Conservation (phyloP, 2,797 vertebrate genomes). For the Clarias laeviceps region DNA sequence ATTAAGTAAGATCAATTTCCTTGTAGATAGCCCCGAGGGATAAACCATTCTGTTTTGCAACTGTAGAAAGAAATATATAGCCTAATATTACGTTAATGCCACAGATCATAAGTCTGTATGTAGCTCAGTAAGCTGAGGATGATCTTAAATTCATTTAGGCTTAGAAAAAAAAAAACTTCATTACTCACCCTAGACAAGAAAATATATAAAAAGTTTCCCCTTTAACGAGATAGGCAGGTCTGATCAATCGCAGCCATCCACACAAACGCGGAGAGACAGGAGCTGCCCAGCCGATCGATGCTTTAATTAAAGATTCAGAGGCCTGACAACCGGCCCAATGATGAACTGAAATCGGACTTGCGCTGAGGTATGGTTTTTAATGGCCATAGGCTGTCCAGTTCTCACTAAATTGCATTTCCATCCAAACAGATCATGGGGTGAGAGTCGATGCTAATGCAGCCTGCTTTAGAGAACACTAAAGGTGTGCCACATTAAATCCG, state of each 20-base stretch:
- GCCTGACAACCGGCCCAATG: constrained; percentile 60
- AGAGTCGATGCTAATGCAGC: constrained; percentile 50
- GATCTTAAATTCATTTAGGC: not conserved
- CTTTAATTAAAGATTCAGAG: constrained; percentile 68
- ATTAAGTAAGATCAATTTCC: constrained; percentile 2
- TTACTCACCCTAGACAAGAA: constrained; percentile 21
- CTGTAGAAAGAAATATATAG: not conserved
- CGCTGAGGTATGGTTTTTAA: constrained; percentile 59
- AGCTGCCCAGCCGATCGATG: constrained; percentile 62
- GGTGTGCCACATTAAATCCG: constrained; percentile 41
- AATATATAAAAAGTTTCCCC: constrained; percentile 56
- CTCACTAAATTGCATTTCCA: constrained; percentile 54
- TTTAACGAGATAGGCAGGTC: constrained; percentile 48
- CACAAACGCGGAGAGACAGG: constrained; percentile 61
- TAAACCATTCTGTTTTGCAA: not conserved
- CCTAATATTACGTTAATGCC: not conserved
- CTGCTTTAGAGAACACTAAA: constrained; percentile 28
- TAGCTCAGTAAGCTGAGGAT: not conserved
- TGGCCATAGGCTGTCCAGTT: constrained; percentile 52
- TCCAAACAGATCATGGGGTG: constrained; percentile 41
- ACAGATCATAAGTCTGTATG: not conserved
- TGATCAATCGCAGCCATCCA: constrained; percentile 59
- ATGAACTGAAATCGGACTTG: constrained; percentile 64
- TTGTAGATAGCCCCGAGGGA: not conserved
- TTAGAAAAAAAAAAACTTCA: not conserved